These are phyloP conservation scores for Syrrhaptes paradoxus DNA, from an alignment of 2,113 vertebrate species.

Conservation along the genomic window DNA sequence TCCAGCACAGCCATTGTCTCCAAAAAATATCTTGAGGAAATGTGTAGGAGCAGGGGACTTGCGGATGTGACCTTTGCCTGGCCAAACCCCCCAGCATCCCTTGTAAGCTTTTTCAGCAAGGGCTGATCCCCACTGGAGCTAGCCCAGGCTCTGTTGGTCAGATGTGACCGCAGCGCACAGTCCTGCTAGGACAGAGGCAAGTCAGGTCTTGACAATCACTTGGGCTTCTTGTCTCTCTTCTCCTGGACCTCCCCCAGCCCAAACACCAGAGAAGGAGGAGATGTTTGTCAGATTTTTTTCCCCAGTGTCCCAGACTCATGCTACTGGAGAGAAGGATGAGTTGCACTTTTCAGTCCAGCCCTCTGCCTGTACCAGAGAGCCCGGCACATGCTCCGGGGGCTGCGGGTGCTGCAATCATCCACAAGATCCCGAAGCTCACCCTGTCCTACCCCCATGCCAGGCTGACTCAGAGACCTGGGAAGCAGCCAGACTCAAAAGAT, in stretches of 20 bases:
- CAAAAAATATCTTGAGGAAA: not conserved
- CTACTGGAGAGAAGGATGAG: not conserved
- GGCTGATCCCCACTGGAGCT: accelerated
- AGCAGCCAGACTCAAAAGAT: not conserved
- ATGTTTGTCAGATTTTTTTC: not conserved
- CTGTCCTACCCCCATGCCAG: not conserved
- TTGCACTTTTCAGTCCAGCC: not conserved
- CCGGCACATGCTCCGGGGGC: not conserved
- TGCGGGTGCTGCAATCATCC: not conserved
- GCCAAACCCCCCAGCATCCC: not conserved
- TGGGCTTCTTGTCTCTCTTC: not conserved
- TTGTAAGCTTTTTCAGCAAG: not conserved
- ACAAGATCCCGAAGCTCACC: not conserved
- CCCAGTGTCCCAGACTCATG: not conserved
- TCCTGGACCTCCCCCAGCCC: not conserved
- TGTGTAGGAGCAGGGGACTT: accelerated
- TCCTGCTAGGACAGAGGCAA: not conserved
- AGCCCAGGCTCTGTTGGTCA: not conserved
- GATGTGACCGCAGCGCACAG: not conserved
- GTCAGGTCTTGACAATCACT: not conserved
- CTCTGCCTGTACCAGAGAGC: not conserved
- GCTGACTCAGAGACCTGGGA: constrained; percentile 15
- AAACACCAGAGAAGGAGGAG: not conserved
- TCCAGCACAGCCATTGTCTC: not conserved
- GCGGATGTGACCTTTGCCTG: not conserved